Evolutionary conservation across 2,797 vertebrate genomes (phyloP).

Genomic region (Anas bernieri): DNA sequence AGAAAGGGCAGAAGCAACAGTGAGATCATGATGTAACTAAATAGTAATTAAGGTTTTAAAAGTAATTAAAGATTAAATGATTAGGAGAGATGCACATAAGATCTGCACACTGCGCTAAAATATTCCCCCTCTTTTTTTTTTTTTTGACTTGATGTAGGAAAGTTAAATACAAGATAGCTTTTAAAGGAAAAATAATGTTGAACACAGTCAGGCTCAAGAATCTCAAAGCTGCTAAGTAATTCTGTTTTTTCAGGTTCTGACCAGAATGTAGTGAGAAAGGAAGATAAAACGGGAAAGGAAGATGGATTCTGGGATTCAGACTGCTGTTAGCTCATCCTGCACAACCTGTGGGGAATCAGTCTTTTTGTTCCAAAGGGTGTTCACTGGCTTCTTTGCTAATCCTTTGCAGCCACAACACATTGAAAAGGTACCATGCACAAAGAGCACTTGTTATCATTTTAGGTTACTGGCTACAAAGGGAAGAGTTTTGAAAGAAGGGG

Average conservation of each 20-base stretch:
- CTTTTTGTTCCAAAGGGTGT: not conserved
- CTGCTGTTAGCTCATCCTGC: not conserved
- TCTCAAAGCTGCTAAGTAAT: not conserved
- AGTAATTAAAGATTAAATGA: conserved; percentile 31
- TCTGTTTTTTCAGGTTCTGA: not conserved
- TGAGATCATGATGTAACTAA: not conserved
- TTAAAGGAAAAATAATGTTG: not conserved
- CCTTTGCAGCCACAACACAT: not conserved
- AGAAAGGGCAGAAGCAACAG: not conserved
- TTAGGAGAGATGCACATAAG: not conserved
- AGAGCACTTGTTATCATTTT: not conserved
- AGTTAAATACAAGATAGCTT: not conserved
- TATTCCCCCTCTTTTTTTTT: too few species aligned
- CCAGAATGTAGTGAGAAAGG: not conserved
- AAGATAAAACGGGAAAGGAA: not conserved
- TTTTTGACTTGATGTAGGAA: not conserved
- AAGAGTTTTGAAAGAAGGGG: not conserved
- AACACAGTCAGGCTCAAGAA: not conserved
- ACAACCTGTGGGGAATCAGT: not conserved
- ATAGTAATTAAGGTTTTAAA: not conserved
- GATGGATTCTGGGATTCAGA: not conserved
- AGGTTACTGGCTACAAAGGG: not conserved
- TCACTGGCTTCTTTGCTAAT: not conserved
- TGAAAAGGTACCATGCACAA: not conserved
- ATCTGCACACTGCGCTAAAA: not conserved